Evolutionary conservation across 2,113 vertebrate species (phyloP).

Genomic region (Vulpes lagopus): DNA sequence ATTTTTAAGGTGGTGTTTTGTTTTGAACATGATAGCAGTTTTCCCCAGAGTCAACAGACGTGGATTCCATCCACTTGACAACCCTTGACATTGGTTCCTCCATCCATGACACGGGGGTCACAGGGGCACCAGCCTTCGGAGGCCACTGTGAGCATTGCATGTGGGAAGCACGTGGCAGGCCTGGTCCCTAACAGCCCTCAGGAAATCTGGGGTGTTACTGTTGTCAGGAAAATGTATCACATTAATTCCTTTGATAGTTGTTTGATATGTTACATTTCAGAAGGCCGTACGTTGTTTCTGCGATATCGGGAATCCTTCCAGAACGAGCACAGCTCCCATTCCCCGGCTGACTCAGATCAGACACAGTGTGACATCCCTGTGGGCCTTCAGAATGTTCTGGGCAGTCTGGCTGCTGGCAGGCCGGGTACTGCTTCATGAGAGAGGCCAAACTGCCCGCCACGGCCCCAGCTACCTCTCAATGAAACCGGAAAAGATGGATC

Average conservation of each 20-base stretch:
- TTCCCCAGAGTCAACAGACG: not conserved
- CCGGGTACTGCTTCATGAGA: no score
- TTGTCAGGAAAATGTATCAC: not conserved
- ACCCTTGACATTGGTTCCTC: not conserved
- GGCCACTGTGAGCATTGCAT: not conserved
- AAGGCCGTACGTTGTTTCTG: fast-evolving
- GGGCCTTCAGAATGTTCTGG: no score
- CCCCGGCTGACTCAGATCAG: fast-evolving
- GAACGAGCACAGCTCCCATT: not conserved
- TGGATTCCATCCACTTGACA: not conserved
- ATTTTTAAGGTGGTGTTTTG: not conserved
- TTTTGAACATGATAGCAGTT: not conserved
- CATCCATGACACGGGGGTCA: not conserved
- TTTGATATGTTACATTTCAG: not conserved
- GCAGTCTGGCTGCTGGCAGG: not conserved
- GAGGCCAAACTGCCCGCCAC: not conserved
- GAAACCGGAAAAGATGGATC: not conserved
- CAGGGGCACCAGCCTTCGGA: not conserved
- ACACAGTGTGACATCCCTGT: not conserved
- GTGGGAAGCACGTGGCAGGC: not conserved
- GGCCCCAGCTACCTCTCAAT: no score
- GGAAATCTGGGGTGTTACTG: not conserved
- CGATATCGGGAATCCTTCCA: not conserved
- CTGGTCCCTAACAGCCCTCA: not conserved
- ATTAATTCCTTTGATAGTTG: not conserved